Evolutionary conservation across 2,888 invertebrate genomes (phyloP), one percentile per base, ranked within the genome.

Genomic region (Parasteatoda lunata): DNA sequence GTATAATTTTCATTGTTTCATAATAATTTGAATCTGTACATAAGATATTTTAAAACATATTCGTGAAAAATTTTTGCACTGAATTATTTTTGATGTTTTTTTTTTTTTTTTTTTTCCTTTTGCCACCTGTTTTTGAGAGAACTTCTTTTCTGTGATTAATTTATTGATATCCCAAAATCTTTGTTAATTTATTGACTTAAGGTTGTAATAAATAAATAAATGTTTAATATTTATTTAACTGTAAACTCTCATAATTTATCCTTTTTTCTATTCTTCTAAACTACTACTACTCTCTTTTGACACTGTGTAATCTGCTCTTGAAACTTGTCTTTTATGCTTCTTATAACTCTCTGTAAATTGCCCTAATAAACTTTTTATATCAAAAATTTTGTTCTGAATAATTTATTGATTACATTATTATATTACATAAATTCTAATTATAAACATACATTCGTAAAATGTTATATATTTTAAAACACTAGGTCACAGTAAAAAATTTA

Each of bases 91-190:
- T 59, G n/a, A 59, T 9, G 4, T 59, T 4, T 59, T 13, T n/a
- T 59, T 9, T 13, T n/a, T 6, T 0, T 59, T 4, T 59, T 13
- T n/a, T 59, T 9, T 13, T n/a, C 0, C n/a, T 13, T 59, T 59
- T 59, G 59, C 59, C 59, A 59, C n/a, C n/a, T n/a, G 59, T 4
- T 59, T 59, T 59, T 59, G 59, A 59, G 59, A 59, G 59, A 59
- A 59, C n/a, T 59, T n/a, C 59, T 59, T 4, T 59, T 59, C 3
- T 59, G 59, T 59, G n/a, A 59, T n/a, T 59, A 11, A 59, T 59
- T 59, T 59, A 59, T 13, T 13, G 59, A 59, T 13, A 59, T 59
- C 11, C 30, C 30, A 7, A 59, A 13, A 4, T n/a, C 4, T 59
- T 59, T 59, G n/a, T 54, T 54, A 54, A 54, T 59, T 59, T 59